Evolutionary conservation across 2,113 vertebrate species (phyloP).

Genomic region (Lepisosteus osseus): DNA sequence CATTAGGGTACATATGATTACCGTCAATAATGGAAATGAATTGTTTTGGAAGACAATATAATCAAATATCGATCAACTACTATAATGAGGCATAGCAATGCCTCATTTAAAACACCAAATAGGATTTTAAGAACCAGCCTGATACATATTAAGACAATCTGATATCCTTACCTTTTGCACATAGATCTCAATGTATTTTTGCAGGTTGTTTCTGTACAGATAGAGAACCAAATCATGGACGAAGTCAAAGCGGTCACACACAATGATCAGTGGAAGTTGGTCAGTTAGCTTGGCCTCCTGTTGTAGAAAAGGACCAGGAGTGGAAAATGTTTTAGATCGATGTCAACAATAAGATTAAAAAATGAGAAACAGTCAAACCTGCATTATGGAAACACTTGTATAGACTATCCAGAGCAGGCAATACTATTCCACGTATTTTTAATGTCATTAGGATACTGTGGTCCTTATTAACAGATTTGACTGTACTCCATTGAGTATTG

Average conservation of each 20-base stretch:
- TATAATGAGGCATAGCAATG: not conserved
- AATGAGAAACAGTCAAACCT: constrained; percentile 25
- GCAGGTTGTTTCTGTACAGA: constrained; percentile 96
- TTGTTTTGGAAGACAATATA: too few relatives aligned
- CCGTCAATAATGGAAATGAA: too few relatives aligned
- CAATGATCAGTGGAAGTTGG: constrained; percentile 95
- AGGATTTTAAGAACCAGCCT: not conserved
- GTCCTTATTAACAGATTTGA: constrained; percentile 14
- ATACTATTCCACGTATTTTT: not conserved
- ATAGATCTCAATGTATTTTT: constrained; percentile 98
- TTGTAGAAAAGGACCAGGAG: constrained; percentile 27
- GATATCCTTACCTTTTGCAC: constrained; percentile 86
- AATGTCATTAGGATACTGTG: not conserved
- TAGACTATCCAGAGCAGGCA: constrained; percentile 32
- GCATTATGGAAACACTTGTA: constrained; percentile 33
- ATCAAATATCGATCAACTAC: not conserved
- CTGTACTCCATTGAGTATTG: constrained; percentile 9
- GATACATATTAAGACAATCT: not conserved
- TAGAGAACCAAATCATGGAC: constrained; percentile 96
- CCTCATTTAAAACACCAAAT: not conserved
- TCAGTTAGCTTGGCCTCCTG: constrained; percentile 98
- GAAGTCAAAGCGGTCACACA: constrained; percentile 96
- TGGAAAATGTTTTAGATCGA: not conserved
- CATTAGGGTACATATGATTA: too few relatives aligned
- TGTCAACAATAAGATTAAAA: not conserved